These are phyloP conservation scores for Neopelma chrysocephalum DNA, from an alignment of 2,797 vertebrate genomes.

Conservation along the genomic window DNA sequence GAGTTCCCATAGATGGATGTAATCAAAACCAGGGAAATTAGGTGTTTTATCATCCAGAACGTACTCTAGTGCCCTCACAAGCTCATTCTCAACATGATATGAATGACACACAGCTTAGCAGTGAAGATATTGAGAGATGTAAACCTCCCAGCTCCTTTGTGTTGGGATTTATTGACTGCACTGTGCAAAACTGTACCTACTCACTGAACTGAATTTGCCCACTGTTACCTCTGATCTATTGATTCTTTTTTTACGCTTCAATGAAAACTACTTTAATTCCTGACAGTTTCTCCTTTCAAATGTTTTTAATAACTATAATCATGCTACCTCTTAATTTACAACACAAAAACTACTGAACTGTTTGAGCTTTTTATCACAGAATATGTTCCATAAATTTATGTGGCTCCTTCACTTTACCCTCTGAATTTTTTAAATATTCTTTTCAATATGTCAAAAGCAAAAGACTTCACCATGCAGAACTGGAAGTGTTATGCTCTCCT, in stretches of 20 bases:
- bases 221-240: neutral
- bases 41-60: neutral
- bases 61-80: neutral
- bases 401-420: neutral
- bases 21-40: neutral
- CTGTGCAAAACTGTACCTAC: neutral
- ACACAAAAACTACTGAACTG: neutral
- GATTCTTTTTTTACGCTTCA: neutral
- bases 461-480: neutral
- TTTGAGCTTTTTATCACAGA: neutral
- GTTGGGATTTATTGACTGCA: neutral
- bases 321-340: neutral
- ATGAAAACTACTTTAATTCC: neutral
- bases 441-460: neutral
- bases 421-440: neutral
- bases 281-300: neutral
- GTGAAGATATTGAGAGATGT: neutral
- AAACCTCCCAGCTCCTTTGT: neutral
- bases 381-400: neutral
- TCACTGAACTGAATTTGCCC: neutral
- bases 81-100: neutral
- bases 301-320: neutral
- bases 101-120: neutral
- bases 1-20: neutral
- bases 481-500: neutral